Evolutionary conservation across 2,888 invertebrate genomes (phyloP).

Genomic region (Apodemia zela): DNA sequence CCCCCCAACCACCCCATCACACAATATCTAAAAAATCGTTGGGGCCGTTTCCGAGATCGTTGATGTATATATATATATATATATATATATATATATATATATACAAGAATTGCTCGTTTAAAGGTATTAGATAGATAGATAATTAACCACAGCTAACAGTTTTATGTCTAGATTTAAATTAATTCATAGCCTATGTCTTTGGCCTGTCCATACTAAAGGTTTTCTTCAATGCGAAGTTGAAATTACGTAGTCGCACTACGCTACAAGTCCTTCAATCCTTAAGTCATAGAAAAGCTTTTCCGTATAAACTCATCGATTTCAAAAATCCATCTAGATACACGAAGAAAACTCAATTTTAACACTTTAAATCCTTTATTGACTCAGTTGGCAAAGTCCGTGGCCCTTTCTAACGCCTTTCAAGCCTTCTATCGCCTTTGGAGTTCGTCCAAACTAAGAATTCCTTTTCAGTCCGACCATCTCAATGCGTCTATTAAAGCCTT

Average conservation of each 20-base stretch:
- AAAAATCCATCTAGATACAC: slow-evolving; percentile 11
- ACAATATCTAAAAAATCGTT: too few species aligned
- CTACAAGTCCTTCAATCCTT: neutral
- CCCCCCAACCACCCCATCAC: too few species aligned
- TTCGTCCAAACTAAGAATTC: slow-evolving; percentile 24
- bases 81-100: too few species aligned
- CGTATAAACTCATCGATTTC: slow-evolving; percentile 7
- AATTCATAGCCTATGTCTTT: too few species aligned
- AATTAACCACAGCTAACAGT: too few species aligned
- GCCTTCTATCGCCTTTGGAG: slow-evolving; percentile 30
- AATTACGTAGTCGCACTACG: neutral
- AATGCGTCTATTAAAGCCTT: slow-evolving; percentile 19
- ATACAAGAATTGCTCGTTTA: too few species aligned
- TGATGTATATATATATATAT: too few species aligned
- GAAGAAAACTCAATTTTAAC: slow-evolving; percentile 14
- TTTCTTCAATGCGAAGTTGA: neutral
- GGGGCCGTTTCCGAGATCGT: too few species aligned
- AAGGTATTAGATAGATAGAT: too few species aligned
- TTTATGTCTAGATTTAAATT: too few species aligned
- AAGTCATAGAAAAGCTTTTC: neutral
- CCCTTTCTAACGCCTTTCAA: slow-evolving; percentile 30
- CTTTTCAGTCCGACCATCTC: slow-evolving; percentile 28
- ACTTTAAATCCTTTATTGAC: slow-evolving; percentile 20
- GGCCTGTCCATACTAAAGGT: too few species aligned
- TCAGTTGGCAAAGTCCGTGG: slow-evolving; percentile 19